Percentiles rank a stretch among this genome's conserved stretches.
These are phyloP conservation scores for Calidris pygmaea DNA, from an alignment of 2,113 vertebrate species.

Conservation along the genomic window DNA sequence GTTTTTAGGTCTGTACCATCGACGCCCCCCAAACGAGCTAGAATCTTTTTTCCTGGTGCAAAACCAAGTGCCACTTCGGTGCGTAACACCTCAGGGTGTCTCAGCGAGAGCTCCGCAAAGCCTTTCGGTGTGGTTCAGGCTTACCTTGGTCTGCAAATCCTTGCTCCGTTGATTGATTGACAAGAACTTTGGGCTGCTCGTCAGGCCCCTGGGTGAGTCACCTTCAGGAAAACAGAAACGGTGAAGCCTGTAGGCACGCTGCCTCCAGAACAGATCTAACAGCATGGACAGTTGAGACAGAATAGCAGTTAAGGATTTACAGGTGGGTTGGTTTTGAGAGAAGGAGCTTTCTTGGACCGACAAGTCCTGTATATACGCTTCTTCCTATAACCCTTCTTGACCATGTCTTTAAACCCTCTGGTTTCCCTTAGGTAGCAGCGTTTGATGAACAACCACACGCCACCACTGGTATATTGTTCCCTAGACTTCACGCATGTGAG, in stretches of 20 bases:
- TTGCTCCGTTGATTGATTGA: neutral
- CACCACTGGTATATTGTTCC: neutral
- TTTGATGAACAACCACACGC: neutral
- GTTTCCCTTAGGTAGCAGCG: neutral
- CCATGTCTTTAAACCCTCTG: neutral
- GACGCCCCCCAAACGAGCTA: neutral
- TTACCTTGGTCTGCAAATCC: neutral
- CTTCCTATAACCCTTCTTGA: neutral
- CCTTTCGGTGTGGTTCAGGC: neutral
- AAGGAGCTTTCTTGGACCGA: neutral
- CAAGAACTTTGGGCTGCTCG: neutral
- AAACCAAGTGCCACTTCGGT: neutral
- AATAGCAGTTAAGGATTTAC: neutral
- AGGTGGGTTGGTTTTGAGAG: neutral
- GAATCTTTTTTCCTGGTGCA: neutral
- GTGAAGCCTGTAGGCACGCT: neutral
- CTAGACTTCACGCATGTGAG: neutral
- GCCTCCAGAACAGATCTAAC: neutral
- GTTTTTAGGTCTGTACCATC: neutral
- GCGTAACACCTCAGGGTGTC: neutral
- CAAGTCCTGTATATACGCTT: neutral
- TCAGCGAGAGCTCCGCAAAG: neutral
- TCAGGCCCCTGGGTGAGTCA: neutral
- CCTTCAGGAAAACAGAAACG: neutral
- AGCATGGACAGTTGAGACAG: neutral